These are phyloP conservation scores for Lagopus muta DNA, from an alignment of 2,113 vertebrate genomes.

Conservation along the genomic window DNA sequence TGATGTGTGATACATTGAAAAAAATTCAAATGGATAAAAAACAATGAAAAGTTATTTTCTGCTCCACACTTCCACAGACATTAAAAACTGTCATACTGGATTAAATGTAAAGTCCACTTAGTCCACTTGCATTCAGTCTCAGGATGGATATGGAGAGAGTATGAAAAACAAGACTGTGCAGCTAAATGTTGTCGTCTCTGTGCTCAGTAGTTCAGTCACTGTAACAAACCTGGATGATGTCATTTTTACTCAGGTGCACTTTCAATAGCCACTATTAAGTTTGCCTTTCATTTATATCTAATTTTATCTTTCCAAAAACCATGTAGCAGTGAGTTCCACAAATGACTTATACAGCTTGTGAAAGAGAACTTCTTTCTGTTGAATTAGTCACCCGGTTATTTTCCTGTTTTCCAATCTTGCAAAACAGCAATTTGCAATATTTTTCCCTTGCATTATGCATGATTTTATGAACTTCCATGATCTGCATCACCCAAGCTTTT, in stretches of 20 bases:
- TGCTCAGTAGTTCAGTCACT: background rate
- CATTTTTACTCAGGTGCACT: background rate
- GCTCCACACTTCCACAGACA: background rate
- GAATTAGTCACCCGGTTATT: background rate
- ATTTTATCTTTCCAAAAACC: constrained; percentile 8
- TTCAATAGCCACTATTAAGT: background rate
- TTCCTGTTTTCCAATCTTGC: background rate
- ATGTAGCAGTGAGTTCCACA: background rate
- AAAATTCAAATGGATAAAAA: background rate
- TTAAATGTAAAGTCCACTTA: background rate
- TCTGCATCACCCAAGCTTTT: background rate
- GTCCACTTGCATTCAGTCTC: background rate
- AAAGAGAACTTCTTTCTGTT: background rate
- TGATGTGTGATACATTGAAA: background rate
- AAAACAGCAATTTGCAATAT: background rate
- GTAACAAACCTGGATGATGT: background rate
- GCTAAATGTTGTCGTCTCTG: background rate
- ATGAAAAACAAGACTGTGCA: background rate
- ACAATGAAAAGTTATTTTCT: background rate
- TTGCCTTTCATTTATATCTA: background rate
- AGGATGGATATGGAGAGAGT: background rate
- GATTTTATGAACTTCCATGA: background rate
- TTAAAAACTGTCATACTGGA: background rate
- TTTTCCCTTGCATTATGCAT: background rate
- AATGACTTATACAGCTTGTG: background rate